phyloP scores from a whole-genome alignment of 2,797 vertebrate genomes.

The Rhabdophis nuchalis region DNA sequence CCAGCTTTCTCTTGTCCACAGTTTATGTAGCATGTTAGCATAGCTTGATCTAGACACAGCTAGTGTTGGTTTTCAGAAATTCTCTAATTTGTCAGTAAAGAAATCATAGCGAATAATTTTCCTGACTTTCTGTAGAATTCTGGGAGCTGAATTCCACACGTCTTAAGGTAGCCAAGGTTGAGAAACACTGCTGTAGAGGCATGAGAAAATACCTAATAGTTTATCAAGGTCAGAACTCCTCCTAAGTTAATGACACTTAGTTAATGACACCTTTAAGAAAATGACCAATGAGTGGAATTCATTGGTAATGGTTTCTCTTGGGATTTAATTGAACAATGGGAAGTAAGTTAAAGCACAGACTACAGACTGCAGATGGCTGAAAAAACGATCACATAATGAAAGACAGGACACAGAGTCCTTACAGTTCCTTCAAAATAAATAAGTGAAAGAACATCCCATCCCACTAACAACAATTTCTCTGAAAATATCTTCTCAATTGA shows the following conservation, averaged over 20 bases:
- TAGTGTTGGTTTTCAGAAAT: background rate
- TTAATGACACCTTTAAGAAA: background rate
- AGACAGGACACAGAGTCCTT: background rate
- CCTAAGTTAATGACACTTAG: background rate
- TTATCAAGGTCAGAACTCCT: background rate
- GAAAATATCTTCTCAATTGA: background rate
- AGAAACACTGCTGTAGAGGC: background rate
- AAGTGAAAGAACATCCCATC: background rate
- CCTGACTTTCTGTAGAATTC: background rate
- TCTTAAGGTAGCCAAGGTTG: background rate
- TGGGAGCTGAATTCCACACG: background rate
- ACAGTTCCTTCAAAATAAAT: background rate
- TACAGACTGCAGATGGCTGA: background rate
- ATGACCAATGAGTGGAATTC: background rate
- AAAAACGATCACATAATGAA: background rate
- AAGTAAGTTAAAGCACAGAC: background rate
- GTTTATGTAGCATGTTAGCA: background rate
- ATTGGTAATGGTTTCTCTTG: background rate
- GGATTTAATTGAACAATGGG: background rate
- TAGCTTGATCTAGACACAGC: background rate
- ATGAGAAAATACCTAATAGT: background rate
- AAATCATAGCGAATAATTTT: background rate
- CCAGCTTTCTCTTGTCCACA: background rate
- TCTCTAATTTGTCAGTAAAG: background rate
- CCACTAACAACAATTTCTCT: background rate